phyloP scores from a whole-genome alignment of 2,797 vertebrate species.

The Cyclura pinguis region DNA sequence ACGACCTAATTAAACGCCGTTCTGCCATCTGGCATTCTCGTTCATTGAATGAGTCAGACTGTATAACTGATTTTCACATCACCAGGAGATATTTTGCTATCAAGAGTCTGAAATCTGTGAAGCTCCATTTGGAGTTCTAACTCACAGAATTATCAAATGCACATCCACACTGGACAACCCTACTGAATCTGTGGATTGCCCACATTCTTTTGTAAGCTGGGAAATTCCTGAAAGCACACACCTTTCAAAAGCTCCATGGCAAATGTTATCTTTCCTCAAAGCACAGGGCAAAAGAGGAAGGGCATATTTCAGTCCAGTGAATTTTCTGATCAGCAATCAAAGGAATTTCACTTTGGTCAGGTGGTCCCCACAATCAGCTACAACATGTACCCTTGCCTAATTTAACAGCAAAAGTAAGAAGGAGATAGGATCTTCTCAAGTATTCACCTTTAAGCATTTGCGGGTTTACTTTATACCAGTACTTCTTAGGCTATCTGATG shows the following conservation, averaged over 20 bases:
- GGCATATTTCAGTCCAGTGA: background rate
- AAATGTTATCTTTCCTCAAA: slow-evolving; percentile 3
- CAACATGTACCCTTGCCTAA: no score
- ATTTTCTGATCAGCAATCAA: background rate
- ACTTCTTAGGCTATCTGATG: no score
- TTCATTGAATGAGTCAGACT: background rate
- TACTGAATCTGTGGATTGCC: background rate
- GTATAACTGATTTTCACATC: background rate
- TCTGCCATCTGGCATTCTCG: background rate
- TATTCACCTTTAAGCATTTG: background rate
- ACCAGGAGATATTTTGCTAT: background rate
- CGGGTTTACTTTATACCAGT: no score
- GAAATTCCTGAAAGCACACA: background rate
- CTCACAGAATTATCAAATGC: background rate
- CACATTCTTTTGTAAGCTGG: background rate
- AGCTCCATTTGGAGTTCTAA: background rate
- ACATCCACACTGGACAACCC: background rate
- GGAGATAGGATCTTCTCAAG: background rate
- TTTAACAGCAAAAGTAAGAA: background rate
- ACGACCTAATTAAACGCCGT: background rate
- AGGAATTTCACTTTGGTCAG: slow-evolving; percentile 6
- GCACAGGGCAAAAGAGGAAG: background rate
- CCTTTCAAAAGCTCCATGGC: background rate
- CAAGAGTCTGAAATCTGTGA: background rate
- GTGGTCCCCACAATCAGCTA: no score